A percentile compares a stretch with the other conserved stretches of the same genome.
These are phyloP conservation scores for Zootermopsis nevadensis DNA, from an alignment of 2,888 invertebrate genomes.

Conservation along the genomic window DNA sequence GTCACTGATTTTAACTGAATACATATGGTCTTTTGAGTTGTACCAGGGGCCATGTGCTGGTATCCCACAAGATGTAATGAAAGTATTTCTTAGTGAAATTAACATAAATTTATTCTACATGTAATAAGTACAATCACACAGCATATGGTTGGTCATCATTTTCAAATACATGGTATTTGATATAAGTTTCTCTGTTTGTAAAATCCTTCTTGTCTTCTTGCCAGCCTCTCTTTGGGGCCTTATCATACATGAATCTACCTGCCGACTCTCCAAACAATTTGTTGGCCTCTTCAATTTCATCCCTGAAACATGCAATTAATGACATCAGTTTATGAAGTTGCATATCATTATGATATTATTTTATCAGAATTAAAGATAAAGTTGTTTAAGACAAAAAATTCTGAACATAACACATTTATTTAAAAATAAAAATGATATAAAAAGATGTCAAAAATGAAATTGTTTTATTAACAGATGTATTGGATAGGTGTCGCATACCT, in stretches of 20 bases:
- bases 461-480: neutral
- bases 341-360: too few species aligned
- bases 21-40: neutral
- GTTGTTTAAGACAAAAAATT: too few species aligned
- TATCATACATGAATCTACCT: slow-evolving; percentile 78
- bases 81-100: neutral
- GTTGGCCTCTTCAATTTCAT: slow-evolving; percentile 75
- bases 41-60: neutral
- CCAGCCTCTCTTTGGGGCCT: slow-evolving; percentile 83
- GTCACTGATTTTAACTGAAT: neutral
- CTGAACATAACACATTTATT: too few species aligned
- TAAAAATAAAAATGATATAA: neutral
- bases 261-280: slow-evolving; percentile 77
- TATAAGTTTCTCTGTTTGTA: slow-evolving; percentile 79
- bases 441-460: neutral
- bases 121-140: slow-evolving; percentile 49
- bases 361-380: too few species aligned
- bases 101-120: neutral
- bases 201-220: slow-evolving; percentile 86
- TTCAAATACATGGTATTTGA: slow-evolving; percentile 83
- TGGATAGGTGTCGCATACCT: slow-evolving; percentile 60
- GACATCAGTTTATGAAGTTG: too few species aligned
- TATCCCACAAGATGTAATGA: neutral
- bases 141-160: slow-evolving; percentile 78
- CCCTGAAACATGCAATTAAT: slow-evolving; percentile 63